Base-by-base conservation (phyloP, 2,113 vertebrate genomes). In the Aythya baeri region DNA sequence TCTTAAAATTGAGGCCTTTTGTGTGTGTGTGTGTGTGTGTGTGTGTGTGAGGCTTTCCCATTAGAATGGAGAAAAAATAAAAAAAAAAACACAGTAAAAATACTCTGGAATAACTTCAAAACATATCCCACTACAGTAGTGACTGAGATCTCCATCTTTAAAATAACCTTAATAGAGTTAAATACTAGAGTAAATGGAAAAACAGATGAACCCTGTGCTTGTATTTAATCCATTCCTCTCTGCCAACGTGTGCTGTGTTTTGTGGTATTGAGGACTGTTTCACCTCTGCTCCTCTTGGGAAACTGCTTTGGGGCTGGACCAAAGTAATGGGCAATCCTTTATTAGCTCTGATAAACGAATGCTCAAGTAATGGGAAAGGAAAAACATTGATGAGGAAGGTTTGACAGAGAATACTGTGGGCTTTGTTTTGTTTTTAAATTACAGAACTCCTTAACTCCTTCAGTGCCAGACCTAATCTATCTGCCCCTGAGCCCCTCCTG, bases 161-260 rank as follows among this genome's bases (percentile, higher is more conserved):
- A 93, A 96, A 86, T 90, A 82, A 61, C 14, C 54, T 61, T 79
- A 86, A 44, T 16, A 62, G 34, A 83, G 22, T 75, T 81, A 96
- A 91, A 46, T 84, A 49, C 20, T 65, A 7, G 18, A 83, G 18
- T 52, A 43, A 93, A 49, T 82, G 62, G 52, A 89, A 94, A 97
- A 97, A 34, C 77, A 88, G 77, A 76, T 82, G 66, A 93, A 65
- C 29, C 7, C 16, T 9, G 9, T 74, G 41, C 46, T 75, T 76
- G 17, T 72, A 59, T 86, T 91, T 82, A 84, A 79, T 91, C 29
- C 77, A 9, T 43, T 89, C 57, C 61, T 82, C 3, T 50, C 46
- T 88, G 83, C 80, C 80, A 92, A 2, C 29, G 5, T 17, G 5
- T 54, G 38, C 46, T 41, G 2, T 1, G 36, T 93, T 74, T 92